These are phyloP conservation scores for Notechis scutatus DNA, from an alignment of 2,113 vertebrate species.

Conservation along the genomic window DNA sequence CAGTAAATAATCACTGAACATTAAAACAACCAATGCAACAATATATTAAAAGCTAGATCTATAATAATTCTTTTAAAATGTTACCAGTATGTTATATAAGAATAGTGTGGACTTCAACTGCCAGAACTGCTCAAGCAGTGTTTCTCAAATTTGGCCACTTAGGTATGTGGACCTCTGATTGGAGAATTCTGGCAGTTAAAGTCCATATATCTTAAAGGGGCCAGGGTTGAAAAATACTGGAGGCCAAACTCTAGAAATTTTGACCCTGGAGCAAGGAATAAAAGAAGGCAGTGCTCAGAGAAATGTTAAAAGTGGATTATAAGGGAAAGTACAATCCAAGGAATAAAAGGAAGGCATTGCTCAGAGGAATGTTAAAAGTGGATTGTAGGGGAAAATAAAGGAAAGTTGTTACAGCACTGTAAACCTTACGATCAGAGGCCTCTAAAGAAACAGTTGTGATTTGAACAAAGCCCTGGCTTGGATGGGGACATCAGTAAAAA, in stretches of 20 bases:
- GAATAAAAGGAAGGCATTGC: not conserved
- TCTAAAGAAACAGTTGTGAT: not conserved
- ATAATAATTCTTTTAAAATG: not conserved
- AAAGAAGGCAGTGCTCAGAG: not conserved
- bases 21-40: not conserved
- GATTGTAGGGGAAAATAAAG: not conserved
- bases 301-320: not conserved
- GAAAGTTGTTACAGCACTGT: not conserved
- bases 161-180: not conserved
- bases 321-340: not conserved
- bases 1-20: not conserved
- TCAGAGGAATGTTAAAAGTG: not conserved
- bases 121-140: not conserved
- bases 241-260: not conserved
- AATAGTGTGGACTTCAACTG: not conserved
- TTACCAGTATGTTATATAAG: not conserved
- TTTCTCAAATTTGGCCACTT: not conserved
- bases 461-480: not conserved
- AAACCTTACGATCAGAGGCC: not conserved
- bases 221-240: not conserved
- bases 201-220: not conserved
- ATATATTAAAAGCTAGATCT: not conserved
- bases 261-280: not conserved
- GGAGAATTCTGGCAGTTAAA: not conserved
- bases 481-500: not conserved